Evolutionary conservation across 2,113 vertebrate species (phyloP).

Genomic region (Lepisosteus oculatus): DNA sequence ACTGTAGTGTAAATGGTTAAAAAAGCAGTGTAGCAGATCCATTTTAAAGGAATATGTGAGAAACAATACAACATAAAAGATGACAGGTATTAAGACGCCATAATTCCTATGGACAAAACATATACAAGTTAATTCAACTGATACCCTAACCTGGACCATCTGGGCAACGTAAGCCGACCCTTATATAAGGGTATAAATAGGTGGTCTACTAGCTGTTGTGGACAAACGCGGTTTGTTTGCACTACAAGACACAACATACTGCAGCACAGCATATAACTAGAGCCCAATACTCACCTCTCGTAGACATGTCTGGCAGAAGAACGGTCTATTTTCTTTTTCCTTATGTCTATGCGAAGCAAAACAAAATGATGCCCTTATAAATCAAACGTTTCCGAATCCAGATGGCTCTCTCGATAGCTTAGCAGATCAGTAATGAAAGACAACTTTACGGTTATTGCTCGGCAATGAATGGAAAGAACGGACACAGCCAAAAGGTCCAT

Average conservation of each 20-base stretch:
- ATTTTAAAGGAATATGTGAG: no score
- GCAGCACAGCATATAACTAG: background rate
- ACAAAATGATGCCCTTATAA: background rate
- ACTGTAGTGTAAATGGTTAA: no score
- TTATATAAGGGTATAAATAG: background rate
- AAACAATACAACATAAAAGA: background rate
- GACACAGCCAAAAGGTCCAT: background rate
- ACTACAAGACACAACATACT: background rate
- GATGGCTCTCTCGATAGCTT: background rate
- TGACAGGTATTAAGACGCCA: background rate
- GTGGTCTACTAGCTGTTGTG: background rate
- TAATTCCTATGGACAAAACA: background rate
- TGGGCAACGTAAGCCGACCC: background rate
- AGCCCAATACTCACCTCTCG: constrained; percentile 57
- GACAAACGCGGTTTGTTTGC: no score
- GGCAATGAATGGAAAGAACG: no score
- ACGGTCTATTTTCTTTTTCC: background rate
- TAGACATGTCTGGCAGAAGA: constrained; percentile 53
- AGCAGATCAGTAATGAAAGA: background rate
- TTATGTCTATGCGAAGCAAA: background rate
- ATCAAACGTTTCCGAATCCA: background rate
- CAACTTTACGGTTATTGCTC: background rate
- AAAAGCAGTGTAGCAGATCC: no score
- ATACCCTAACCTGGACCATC: background rate
- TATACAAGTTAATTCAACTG: background rate